Conservation (phyloP, 2,113 vertebrate genomes). For the Oryzias woworae region DNA sequence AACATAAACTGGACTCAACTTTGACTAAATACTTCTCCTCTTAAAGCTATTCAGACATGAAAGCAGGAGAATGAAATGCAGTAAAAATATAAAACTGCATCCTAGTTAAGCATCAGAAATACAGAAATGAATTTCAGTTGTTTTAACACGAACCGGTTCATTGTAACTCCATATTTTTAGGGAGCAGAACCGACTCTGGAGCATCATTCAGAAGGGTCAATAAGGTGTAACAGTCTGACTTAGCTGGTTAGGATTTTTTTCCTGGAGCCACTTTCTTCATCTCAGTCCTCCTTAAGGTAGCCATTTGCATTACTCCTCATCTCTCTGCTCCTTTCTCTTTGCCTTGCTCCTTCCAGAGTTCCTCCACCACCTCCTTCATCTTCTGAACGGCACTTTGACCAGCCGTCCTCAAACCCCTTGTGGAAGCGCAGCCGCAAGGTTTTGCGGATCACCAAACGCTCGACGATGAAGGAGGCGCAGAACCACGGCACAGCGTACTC, state of each 20-base stretch:
- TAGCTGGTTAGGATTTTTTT: conserved; percentile 11
- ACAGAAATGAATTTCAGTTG: too few relatives aligned
- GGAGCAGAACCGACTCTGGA: too few relatives aligned
- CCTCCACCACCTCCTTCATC: conserved; percentile 9
- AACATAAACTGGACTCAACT: too few relatives aligned
- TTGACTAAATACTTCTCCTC: too few relatives aligned
- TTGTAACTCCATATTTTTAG: too few relatives aligned
- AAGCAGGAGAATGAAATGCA: too few relatives aligned
- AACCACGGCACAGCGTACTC: conserved; percentile 98
- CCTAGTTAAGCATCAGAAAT: too few relatives aligned
- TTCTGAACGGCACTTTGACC: conserved; percentile 26
- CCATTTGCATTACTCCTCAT: conserved; percentile 80
- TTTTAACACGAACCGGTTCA: too few relatives aligned
- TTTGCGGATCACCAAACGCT: conserved; percentile 93
- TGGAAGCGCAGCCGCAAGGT: conserved; percentile 92
- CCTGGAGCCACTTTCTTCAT: conserved; percentile 5
- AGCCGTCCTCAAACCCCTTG: conserved; percentile 79
- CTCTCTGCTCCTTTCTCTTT: conserved; percentile 53
- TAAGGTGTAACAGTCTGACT: conserved; percentile 12
- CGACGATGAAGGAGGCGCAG: conserved; percentile 92
- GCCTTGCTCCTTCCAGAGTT: conserved; percentile 55
- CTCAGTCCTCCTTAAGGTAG: conserved; percentile 89
- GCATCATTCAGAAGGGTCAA: conserved; percentile 3
- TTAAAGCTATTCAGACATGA: too few relatives aligned
- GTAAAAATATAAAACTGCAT: too few relatives aligned